Evolutionary conservation across 2,797 vertebrate genomes (phyloP).

Genomic region (Monodelphis domestica): DNA sequence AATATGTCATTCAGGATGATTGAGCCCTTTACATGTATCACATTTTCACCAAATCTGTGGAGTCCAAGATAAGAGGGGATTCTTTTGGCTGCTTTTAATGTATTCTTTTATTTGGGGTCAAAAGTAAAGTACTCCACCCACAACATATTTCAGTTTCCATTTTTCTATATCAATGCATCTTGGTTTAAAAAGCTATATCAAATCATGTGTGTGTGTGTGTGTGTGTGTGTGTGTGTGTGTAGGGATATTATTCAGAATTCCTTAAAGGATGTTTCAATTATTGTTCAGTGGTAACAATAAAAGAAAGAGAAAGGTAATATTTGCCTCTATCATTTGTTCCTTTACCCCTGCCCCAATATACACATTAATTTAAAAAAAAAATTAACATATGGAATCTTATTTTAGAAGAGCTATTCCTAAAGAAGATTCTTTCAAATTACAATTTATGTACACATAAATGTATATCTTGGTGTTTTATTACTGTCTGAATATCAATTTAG

Average conservation of each 20-base stretch:
- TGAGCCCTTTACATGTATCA: background rate
- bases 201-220: conserved; percentile 42
- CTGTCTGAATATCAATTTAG: background rate
- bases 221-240: background rate
- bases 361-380: background rate
- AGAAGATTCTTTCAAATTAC: conserved; percentile 64
- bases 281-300: conserved; percentile 65
- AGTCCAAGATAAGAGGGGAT: conserved; percentile 47
- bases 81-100: conserved; percentile 75
- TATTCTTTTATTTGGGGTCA: conserved; percentile 79
- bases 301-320: conserved; percentile 27
- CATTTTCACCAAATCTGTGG: conserved; percentile 43
- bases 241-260: conserved; percentile 39
- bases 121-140: conserved; percentile 70
- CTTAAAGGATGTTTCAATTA: conserved; percentile 79
- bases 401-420: background rate
- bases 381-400: conserved; percentile 24
- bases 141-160: conserved; percentile 77
- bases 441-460: background rate
- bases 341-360: background rate
- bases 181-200: conserved; percentile 83
- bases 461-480: background rate
- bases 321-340: conserved; percentile 61
- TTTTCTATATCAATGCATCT: conserved; percentile 74
- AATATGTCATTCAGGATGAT: background rate